Conservation (phyloP, 2,113 vertebrate genomes). For the Neolamprologus caudopunctatus region DNA sequence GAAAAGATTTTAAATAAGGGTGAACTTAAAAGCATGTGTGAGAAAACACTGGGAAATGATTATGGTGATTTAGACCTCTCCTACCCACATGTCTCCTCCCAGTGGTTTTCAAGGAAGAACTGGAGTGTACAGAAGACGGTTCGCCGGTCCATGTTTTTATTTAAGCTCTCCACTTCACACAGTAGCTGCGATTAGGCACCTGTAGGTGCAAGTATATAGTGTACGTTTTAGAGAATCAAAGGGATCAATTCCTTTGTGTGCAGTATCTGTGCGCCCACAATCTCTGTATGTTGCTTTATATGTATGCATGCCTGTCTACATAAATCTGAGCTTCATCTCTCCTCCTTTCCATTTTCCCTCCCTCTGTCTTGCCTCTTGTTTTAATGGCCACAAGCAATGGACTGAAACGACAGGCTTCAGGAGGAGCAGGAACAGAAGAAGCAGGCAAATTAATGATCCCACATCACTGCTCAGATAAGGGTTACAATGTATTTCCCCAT, state of each 20-base stretch:
- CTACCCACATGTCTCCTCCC: conserved; percentile 22
- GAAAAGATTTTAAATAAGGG: background rate
- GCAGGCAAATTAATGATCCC: conserved; percentile 40
- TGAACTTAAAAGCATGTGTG: conserved; percentile 8
- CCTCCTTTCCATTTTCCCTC: background rate
- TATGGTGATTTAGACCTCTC: conserved; percentile 53
- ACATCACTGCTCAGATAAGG: conserved; percentile 19
- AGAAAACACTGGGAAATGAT: conserved; percentile 31
- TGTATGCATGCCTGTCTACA: background rate
- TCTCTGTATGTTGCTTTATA: background rate
- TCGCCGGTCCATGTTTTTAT: conserved; percentile 30
- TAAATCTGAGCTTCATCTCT: conserved; percentile 1
- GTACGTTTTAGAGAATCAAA: background rate
- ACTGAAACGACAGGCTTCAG: conserved; percentile 39
- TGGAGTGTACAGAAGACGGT: conserved; percentile 52
- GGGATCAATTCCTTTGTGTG: background rate
- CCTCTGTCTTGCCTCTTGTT: background rate
- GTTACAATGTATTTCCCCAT: background rate
- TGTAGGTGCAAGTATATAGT: background rate
- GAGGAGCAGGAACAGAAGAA: conserved; percentile 4
- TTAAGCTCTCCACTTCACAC: conserved; percentile 15
- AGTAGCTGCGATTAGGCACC: background rate
- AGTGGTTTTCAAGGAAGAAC: conserved; percentile 11
- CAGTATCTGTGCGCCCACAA: background rate
- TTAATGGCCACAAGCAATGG: conserved; percentile 31